A percentile compares a stretch with the other conserved stretches of the same genome.
These are phyloP conservation scores for Choloepus didactylus DNA, from an alignment of 2,797 vertebrate species.

Conservation along the genomic window DNA sequence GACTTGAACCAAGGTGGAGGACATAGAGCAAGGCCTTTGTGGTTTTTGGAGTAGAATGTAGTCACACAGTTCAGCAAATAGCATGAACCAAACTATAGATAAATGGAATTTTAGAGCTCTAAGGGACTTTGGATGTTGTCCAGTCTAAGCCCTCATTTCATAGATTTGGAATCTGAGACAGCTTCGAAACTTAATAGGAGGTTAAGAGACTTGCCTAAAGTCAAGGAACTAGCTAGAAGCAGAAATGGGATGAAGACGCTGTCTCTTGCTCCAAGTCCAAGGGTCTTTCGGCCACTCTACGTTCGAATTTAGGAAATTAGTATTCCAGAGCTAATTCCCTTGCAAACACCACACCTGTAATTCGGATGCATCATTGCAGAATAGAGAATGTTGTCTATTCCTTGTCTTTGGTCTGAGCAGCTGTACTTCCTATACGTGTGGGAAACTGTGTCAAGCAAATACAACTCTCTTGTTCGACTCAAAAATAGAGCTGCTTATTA, in stretches of 20 bases:
- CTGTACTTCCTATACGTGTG: neutral
- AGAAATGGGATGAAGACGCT: neutral
- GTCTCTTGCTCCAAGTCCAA: neutral
- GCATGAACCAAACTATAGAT: neutral
- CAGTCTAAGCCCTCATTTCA: neutral
- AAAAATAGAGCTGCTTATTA: conserved; percentile 31
- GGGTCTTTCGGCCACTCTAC: neutral
- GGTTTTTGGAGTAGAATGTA: neutral
- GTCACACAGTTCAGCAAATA: conserved; percentile 21
- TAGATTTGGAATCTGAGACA: conserved; percentile 44
- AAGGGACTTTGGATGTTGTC: neutral
- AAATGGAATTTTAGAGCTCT: neutral
- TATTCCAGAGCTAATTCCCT: neutral
- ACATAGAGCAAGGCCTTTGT: neutral
- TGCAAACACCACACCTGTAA: neutral
- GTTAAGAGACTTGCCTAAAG: conserved; percentile 26
- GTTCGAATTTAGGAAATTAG: conserved; percentile 32
- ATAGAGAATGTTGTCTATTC: neutral
- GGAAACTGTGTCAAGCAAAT: neutral
- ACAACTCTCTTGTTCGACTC: neutral
- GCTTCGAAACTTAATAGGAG: neutral
- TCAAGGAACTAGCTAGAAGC: neutral
- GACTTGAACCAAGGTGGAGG: neutral
- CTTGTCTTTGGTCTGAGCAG: conserved; percentile 25
- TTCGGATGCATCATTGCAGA: neutral